Percentiles rank a stretch among this genome's conserved stretches.
phyloP scores from a whole-genome alignment of 2,113 vertebrate species.

The Australoheros scitulus region DNA sequence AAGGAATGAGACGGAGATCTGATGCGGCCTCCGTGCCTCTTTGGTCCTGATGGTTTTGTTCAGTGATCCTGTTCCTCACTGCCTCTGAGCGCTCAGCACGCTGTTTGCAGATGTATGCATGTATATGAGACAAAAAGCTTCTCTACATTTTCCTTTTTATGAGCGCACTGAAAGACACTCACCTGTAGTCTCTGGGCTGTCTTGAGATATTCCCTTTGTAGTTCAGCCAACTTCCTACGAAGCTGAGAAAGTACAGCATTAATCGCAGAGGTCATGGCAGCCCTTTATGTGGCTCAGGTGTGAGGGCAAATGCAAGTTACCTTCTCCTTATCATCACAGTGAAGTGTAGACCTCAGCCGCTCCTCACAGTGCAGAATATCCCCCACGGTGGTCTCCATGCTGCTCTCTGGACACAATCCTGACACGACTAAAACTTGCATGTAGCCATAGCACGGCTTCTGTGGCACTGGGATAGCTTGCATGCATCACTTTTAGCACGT shows the following conservation, averaged over 20 bases:
- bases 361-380: conserved; percentile 52
- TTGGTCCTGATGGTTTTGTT: conserved; percentile 44
- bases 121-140: not conserved
- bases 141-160: not conserved
- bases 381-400: conserved; percentile 46
- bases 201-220: conserved; percentile 73
- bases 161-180: not conserved
- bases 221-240: conserved; percentile 67
- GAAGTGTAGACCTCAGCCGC: conserved; percentile 59
- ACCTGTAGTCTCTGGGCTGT: conserved; percentile 75
- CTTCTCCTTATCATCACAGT: conserved; percentile 74
- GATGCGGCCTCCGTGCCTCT: not conserved
- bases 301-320: conserved; percentile 15
- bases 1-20: not conserved
- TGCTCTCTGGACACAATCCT: not conserved
- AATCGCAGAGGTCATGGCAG: not conserved
- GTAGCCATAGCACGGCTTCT: too few species aligned
- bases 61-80: conserved; percentile 48
- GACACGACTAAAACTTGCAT: not conserved
- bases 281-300: not conserved
- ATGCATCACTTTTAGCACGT: not conserved
- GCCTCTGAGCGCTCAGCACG: conserved; percentile 72
- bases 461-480: not conserved
- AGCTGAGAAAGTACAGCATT: conserved; percentile 52
- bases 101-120: conserved; percentile 38